Evolutionary conservation across 2,797 vertebrate species (phyloP), one percentile per base, ranked within the genome.

Genomic region (Selene dorsalis): DNA sequence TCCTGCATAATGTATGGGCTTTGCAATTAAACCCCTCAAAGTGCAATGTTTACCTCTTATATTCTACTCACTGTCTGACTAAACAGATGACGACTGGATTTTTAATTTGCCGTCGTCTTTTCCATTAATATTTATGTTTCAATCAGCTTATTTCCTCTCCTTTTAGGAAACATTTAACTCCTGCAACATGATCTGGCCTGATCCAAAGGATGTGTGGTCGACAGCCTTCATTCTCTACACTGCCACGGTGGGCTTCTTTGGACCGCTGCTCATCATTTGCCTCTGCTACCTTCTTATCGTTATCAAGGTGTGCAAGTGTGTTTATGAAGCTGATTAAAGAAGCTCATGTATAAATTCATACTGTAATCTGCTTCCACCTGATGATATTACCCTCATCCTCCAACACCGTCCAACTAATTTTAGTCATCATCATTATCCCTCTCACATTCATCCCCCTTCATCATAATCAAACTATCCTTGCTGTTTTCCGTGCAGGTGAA

Each of bases 101-200:
- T 43, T 63, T 18, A 2, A 59, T 62, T 38, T 74, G 2, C 5
- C 55, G 4, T 3, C 3, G 11, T 26, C 5, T 11, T 56, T 60
- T 48, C 4, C 41, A 48, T 69, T 61, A 17, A 32, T 59, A n/a
- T 63, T 53, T n/a, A 2, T 35, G 48, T 62, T 56, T 65, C 8
- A 57, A 12, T 63, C 16, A 7, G 5, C 2, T 55, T 16, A 38
- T 50, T 64, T 73, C 0, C 10, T 60, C 53, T 59, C 8, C 7
- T 8, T 65, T 65, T 20, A 97, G 89, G 94, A 94, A 4, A 96
- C 91, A 22, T 97, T 97, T 92, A 95, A 95, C 85, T 98, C 97
- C 0, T 99, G 98, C 87, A 98, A 99, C 91, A 97, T 99, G 93
- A 97, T 95, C 93, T 99, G 97, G 98, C 98, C 97, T 0, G 98